Evolutionary conservation across 1,140 invertebrate species (phyloP), one percentile per base, ranked within the genome.

Genomic region (Nasonia longicornis): DNA sequence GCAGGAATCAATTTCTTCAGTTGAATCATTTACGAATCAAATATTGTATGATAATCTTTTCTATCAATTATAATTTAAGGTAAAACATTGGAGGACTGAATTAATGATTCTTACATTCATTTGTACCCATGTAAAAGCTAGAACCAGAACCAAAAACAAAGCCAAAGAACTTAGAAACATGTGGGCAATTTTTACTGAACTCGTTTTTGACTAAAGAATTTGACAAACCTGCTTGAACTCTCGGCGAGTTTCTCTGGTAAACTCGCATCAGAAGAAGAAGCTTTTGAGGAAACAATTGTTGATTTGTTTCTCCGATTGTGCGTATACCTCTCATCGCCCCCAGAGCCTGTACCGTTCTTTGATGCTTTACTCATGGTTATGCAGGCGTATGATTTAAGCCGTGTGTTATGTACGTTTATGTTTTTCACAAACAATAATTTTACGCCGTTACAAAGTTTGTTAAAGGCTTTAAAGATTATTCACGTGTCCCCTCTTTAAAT

Each of bases 251-350:
- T 86, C 83, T 86, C 84, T 75, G 83, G 77, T 84, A 84, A 86
- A 85, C 78, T 84, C 73, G 83, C 80, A 84, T 86, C 85, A 71
- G 85, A 87, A 83, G 79, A 78, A 77, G 72, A 81, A 73, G 79
- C 74, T 84, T 84, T 85, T 52, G 87, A 86, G 75, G 87, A 42
- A 81, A 84, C 82, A 83, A 81, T 87, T 77, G 85, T 84, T 82
- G 87, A 76, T 84, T 86, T 88, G 72, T 86, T 77, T 78, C 86
- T 88, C 83, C 85, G 84, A 86, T 84, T 84, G 84, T 85, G 85
- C 82, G 85, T 84, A 88, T 88, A 87, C 84, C 87, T 89, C 88
- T 89, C 88, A 88, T 89, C 87, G 84, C 87, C 88, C 84, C 87
- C 87, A 87, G 87, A 84, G 83, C 85, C 83, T 86, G 87, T 31